Percentiles rank a stretch among this genome's conserved stretches.
These are phyloP conservation scores for Amphiprion ocellaris DNA, from an alignment of 2,113 vertebrate genomes.

Conservation along the genomic window DNA sequence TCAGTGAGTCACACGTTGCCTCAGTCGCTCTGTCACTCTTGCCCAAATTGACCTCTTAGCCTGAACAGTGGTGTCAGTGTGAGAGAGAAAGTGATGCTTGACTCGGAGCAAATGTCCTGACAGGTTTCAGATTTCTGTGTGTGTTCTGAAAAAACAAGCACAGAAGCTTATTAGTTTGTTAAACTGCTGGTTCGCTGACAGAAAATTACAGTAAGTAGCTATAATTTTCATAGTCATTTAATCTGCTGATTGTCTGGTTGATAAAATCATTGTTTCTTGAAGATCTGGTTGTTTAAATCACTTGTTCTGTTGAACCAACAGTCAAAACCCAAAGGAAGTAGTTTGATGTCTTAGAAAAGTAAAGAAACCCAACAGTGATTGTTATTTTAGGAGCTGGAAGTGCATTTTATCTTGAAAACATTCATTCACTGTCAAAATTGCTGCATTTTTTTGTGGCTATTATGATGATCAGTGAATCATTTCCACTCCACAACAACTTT, in stretches of 20 bases:
- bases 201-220: slow-evolving; percentile 13
- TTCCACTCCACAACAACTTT: not conserved
- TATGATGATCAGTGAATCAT: too few species aligned
- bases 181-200: slow-evolving; percentile 10
- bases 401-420: too few species aligned
- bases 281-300: too few species aligned
- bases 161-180: slow-evolving; percentile 5
- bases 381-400: too few species aligned
- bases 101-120: not conserved
- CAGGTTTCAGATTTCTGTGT: not conserved
- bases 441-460: too few species aligned
- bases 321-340: too few species aligned
- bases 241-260: slow-evolving; percentile 13
- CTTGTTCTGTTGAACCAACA: too few species aligned
- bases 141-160: too few species aligned
- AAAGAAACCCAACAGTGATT: too few species aligned
- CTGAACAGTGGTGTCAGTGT: not conserved
- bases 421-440: too few species aligned
- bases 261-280: slow-evolving; percentile 6
- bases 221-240: not conserved
- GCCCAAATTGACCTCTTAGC: slow-evolving; percentile 36
- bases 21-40: slow-evolving; percentile 46
- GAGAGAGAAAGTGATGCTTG: slow-evolving; percentile 17
- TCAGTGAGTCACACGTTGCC: slow-evolving; percentile 46
- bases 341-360: too few species aligned